Conservation (phyloP, 1,140 invertebrate species). For the Ceratina japonica region DNA sequence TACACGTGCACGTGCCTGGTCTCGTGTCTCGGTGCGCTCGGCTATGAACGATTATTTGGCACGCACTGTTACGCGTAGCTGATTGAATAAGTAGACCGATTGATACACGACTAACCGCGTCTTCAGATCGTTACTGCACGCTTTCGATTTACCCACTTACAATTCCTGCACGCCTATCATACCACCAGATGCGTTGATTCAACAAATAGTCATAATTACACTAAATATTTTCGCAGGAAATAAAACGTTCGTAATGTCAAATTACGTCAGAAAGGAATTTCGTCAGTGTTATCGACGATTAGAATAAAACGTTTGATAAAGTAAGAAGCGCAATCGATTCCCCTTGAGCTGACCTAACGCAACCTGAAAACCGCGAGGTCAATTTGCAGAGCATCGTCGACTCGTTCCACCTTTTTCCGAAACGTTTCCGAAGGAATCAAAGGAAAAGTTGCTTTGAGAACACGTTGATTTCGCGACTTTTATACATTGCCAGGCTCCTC, state of each 20-base stretch:
- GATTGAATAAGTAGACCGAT: conserved; percentile 46
- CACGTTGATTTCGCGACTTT: conserved; percentile 11
- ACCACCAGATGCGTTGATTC: too few species aligned
- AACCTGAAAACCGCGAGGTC: not conserved
- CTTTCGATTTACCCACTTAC: not conserved
- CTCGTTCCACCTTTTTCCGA: not conserved
- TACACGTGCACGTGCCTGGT: not conserved
- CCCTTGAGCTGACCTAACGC: too few species aligned
- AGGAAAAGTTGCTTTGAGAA: not conserved
- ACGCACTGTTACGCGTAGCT: conserved; percentile 37
- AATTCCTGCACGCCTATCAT: not conserved
- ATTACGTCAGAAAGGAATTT: too few species aligned
- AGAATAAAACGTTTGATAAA: too few species aligned
- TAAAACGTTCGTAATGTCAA: too few species aligned
- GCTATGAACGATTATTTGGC: conserved; percentile 45
- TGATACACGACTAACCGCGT: not conserved
- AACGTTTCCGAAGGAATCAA: not conserved
- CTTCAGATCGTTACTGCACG: not conserved
- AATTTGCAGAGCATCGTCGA: not conserved
- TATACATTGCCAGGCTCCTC: not conserved
- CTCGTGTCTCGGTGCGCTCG: not conserved
- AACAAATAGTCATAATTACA: too few species aligned
- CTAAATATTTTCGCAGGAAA: too few species aligned
- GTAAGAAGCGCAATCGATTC: too few species aligned
- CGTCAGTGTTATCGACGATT: too few species aligned